Conservation (phyloP, 2,113 vertebrate genomes). For the Microcebus ravelobensis region DNA sequence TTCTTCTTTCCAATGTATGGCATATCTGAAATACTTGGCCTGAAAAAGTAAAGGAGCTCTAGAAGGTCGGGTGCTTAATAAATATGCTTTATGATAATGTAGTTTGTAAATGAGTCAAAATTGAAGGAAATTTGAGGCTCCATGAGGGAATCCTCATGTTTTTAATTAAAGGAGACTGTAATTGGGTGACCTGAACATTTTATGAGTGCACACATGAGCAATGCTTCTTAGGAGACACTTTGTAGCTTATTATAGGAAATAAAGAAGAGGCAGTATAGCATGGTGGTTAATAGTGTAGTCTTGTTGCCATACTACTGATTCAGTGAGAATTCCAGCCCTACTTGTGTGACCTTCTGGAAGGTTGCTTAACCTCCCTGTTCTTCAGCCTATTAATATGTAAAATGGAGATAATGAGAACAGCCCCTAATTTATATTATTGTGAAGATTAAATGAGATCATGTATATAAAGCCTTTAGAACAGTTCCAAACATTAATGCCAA, state of each 20-base stretch:
- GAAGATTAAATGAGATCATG: slow-evolving; percentile 41
- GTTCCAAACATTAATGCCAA: not conserved
- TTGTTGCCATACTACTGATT: not conserved
- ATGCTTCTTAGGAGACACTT: not conserved
- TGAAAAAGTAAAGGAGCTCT: slow-evolving; percentile 59
- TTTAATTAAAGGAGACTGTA: slow-evolving; percentile 55
- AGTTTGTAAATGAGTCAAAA: slow-evolving; percentile 60
- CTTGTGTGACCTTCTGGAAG: not conserved
- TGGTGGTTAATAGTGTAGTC: not conserved
- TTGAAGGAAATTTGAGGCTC: slow-evolving; percentile 42
- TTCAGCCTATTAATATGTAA: slow-evolving; percentile 34
- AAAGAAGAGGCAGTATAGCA: not conserved
- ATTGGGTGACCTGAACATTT: slow-evolving; percentile 26
- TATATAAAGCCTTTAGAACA: not conserved
- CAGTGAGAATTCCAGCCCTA: not conserved
- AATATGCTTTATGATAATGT: slow-evolving; percentile 51
- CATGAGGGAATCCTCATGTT: slow-evolving; percentile 44
- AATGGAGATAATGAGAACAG: not conserved
- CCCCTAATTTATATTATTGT: not conserved
- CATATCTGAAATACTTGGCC: not conserved
- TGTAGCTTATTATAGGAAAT: slow-evolving; percentile 21
- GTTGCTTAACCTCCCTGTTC: not conserved
- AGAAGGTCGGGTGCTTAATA: slow-evolving; percentile 39
- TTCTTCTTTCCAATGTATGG: slow-evolving; percentile 71
- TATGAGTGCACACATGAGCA: not conserved